Base-by-base conservation (phyloP, 1,140 invertebrate genomes). In the Trichonephila inaurata region DNA sequence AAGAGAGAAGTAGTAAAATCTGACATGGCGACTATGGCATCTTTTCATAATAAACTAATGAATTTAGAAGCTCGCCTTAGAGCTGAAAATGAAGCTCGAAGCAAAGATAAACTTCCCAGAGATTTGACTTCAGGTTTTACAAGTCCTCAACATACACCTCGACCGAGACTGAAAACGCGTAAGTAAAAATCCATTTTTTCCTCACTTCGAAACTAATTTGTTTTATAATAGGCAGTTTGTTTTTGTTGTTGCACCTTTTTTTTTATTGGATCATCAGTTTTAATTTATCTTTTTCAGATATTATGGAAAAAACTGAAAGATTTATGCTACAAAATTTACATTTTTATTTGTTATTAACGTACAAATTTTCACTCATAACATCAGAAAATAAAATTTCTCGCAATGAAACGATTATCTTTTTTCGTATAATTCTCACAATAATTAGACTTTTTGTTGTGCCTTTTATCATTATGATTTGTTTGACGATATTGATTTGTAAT, bases 1-100 rank as follows among this genome's bases (percentile, higher is more conserved):
- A 51, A 77, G 10, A 40, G 64, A 77, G 44, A 82, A 7, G 77
- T 2, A 58, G 24, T 19, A 21, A 16, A 90, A 89, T 90, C 88
- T 94, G 85, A 94, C 69, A 94, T 94, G 94, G 94, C 90, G 90
- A 94, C 94, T 64, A 94, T 94, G 94, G 89, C 94, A 77, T 94
- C 94, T 89, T 94, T 94, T 92, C 94, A 92, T 77, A 94, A 94
- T 83, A 94, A 92, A 89, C 69, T 94, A 69, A 89, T 92, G 88
- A 88, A 92, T 89, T 94, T 94, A 94, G 94, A 94, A 89, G 94
- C 94, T 61, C 83, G 94, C 44, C 89, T 94, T 62, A 61, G 81
- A 82, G 94, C 94, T 44, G 94, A 94, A 94, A 94, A 94, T 92
- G 94, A 94, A 87, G 89, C 94, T 28, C 91, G 85, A 82, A 94